Evolutionary conservation across 2,113 vertebrate genomes (phyloP), one percentile per base, ranked within the genome.

Genomic region (Camarhynchus parvulus): DNA sequence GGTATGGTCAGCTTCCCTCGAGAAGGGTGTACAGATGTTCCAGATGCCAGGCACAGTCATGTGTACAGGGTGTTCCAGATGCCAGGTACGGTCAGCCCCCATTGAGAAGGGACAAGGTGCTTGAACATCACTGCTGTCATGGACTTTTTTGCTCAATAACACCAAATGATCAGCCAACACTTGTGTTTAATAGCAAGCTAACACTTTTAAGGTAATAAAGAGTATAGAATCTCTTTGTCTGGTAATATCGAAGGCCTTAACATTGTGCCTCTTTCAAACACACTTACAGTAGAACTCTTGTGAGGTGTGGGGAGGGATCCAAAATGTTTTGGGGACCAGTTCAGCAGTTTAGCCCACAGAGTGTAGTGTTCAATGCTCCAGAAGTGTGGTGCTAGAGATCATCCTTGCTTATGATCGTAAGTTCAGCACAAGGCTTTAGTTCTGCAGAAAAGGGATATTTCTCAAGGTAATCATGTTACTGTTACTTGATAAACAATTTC

Each of bases 41-140:
- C 47, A 49, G 47, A 47, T 47, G 47, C 22, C 22, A 47, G 46
- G 46, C 7, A 23, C 47, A 13, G 22, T 42, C 42, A 42, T 42
- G 42, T 42, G 42, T 42, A 42, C 42, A 42, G 42, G 42, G 42
- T 46, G 46, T 47, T 47, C 47, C 47, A 49, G 47, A 24, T 24
- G 23, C 47, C 23, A 98, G 99, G 99, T 99, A 96, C 85, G 46
- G 72, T 63, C 69, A 46, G 27, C 61, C 69, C 70, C 18, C 31
- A 5, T 68, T 50, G 30, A 35, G 59, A 46, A 53, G 31, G 37
- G 35, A 75, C 41, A 11, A 27, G 56, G 44, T 68, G 44, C 11
- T 61, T 82, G 63, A 21, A 70, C 11, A 12, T 37, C 37, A 7
- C 64, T 35, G 35, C 17, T 72, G 2, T 27, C 5, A 0, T 17